Conservation (phyloP, 2,797 vertebrate species). For the Bucorvus abyssinicus region DNA sequence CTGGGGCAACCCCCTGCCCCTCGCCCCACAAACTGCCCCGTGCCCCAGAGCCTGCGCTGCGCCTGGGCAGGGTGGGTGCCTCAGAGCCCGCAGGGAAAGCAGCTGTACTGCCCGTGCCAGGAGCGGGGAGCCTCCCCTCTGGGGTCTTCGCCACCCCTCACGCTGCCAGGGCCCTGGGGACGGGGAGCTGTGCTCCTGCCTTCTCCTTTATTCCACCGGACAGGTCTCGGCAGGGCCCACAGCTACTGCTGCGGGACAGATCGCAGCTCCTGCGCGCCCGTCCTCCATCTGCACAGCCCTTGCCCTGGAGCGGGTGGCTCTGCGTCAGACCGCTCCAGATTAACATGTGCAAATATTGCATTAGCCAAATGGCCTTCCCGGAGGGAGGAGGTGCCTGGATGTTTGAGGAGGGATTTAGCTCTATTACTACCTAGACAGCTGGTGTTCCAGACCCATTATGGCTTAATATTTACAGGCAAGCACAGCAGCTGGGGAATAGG, state of each 20-base stretch:
- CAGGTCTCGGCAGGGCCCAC: neutral
- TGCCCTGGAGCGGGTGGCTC: neutral
- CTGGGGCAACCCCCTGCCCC: neutral
- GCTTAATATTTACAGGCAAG: neutral
- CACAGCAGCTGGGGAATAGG: neutral
- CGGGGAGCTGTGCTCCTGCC: neutral
- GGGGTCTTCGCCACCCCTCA: neutral
- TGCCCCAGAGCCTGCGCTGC: too few relatives aligned
- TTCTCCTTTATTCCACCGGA: neutral
- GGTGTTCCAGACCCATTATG: neutral
- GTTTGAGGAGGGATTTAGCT: neutral
- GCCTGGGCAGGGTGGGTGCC: neutral
- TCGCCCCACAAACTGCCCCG: neutral
- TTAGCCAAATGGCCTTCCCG: neutral
- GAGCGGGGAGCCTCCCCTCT: neutral
- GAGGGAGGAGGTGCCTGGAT: neutral
- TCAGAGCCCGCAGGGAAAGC: neutral
- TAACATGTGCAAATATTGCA: neutral
- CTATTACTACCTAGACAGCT: neutral
- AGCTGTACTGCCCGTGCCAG: neutral
- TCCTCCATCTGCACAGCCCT: neutral
- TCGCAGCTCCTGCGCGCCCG: rapidly evolving
- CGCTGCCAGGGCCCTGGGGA: neutral
- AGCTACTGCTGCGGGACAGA: neutral
- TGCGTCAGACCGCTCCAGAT: neutral